These are phyloP conservation scores for Hemiprocne comata DNA, from an alignment of 2,113 vertebrate species.

Conservation along the genomic window DNA sequence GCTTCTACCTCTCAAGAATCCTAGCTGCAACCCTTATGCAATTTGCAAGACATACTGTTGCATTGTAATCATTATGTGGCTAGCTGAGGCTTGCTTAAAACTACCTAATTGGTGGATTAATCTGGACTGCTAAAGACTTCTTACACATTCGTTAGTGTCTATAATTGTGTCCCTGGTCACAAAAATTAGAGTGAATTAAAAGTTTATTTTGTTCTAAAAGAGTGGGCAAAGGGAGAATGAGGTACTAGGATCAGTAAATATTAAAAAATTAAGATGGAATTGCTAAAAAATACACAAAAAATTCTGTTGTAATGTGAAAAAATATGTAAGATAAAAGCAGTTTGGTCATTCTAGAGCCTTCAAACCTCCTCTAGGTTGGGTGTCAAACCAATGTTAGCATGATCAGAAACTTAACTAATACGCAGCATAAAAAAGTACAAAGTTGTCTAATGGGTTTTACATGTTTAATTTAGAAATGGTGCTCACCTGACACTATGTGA, in stretches of 20 bases:
- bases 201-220: conserved; percentile 45
- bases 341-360: conserved; percentile 47
- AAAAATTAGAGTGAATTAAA: conserved; percentile 50
- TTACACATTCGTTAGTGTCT: conserved; percentile 56
- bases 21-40: background rate
- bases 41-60: conserved; percentile 19
- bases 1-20: background rate
- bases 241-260: background rate
- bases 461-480: background rate
- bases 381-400: background rate
- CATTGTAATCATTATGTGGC: conserved; percentile 52
- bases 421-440: background rate
- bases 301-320: conserved; percentile 48
- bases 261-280: conserved; percentile 60
- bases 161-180: conserved; percentile 18
- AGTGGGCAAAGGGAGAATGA: background rate
- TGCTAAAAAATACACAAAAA: conserved; percentile 45
- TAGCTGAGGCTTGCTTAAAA: conserved; percentile 57
- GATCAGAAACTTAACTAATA: background rate
- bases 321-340: conserved; percentile 54
- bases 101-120: conserved; percentile 66
- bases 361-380: background rate
- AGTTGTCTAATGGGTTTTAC: background rate
- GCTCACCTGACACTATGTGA: background rate
- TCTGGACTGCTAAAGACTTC: conserved; percentile 63